phyloP scores from a whole-genome alignment of 2,113 vertebrate genomes.

The Nicator chloris region DNA sequence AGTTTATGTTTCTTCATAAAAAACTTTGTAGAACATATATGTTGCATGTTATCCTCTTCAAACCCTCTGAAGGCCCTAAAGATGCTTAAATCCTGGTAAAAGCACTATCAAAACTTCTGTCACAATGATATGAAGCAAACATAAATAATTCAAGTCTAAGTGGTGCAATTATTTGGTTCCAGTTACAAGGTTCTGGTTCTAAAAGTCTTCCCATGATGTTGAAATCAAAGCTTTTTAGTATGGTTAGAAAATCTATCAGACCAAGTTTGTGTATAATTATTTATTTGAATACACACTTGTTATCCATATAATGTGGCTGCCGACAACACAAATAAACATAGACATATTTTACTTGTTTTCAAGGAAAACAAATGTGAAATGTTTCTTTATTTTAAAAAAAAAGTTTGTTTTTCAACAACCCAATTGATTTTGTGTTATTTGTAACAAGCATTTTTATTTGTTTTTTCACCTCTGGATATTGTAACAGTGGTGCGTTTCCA shows the following conservation, averaged over 20 bases:
- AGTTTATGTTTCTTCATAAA: not conserved
- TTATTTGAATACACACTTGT: not conserved
- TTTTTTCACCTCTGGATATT: not conserved
- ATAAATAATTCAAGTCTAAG: not conserved
- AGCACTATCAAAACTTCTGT: not conserved
- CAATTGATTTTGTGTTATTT: not conserved
- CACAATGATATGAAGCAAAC: not conserved
- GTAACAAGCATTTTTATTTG: not conserved
- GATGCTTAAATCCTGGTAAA: not conserved
- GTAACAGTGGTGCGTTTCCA: not conserved
- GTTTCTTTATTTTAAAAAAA: not conserved
- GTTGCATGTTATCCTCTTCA: not conserved
- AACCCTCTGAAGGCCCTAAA: not conserved
- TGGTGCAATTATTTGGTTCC: not conserved
- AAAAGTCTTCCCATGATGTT: not conserved
- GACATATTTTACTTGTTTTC: not conserved
- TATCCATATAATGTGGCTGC: not conserved
- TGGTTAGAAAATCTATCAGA: not conserved
- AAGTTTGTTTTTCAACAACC: not conserved
- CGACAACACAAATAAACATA: not conserved
- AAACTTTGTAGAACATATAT: not conserved
- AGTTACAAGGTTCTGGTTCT: not conserved
- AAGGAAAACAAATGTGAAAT: not conserved
- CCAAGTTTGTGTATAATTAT: not conserved
- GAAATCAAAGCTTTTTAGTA: not conserved